phyloP scores from a whole-genome alignment of 2,888 invertebrate genomes.

The Hofmannophila pseudospretella region DNA sequence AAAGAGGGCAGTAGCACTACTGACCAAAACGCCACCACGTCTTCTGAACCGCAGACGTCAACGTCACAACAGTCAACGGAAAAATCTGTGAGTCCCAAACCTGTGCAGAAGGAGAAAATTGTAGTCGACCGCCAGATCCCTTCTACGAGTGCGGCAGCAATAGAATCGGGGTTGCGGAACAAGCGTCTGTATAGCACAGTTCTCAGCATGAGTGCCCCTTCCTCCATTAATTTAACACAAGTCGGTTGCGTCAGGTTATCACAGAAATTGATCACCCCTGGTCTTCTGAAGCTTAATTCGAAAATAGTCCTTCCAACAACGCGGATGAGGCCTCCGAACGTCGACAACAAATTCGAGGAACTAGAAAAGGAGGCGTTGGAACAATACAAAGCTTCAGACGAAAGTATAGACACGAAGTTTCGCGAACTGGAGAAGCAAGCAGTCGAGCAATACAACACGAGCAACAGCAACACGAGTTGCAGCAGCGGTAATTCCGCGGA shows the following conservation, averaged over 20 bases:
- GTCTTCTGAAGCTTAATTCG: constrained; percentile 59
- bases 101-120: constrained; percentile 29
- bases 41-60: constrained; percentile 16
- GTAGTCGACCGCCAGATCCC: constrained; percentile 44
- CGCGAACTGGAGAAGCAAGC: constrained; percentile 82
- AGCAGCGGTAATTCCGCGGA: constrained; percentile 62
- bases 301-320: constrained; percentile 54
- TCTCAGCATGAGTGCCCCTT: constrained; percentile 64
- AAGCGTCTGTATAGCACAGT: constrained; percentile 76
- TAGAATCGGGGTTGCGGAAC: constrained; percentile 46
- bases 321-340: constrained; percentile 46
- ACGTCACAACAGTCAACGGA: constrained; percentile 13
- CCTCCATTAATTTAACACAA: constrained; percentile 43
- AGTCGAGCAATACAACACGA: constrained; percentile 80
- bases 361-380: constrained; percentile 79
- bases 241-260: constrained; percentile 51
- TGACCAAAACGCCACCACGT: neutral
- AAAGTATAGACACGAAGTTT: constrained; percentile 77
- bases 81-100: constrained; percentile 26
- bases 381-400: constrained; percentile 77
- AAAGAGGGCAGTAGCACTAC: constrained; percentile 21
- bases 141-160: constrained; percentile 50
- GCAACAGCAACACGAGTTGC: constrained; percentile 70
- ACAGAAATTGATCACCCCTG: constrained; percentile 57
- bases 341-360: constrained; percentile 71